Percentiles rank a stretch among this genome's conserved stretches.
phyloP scores from a whole-genome alignment of 2,113 vertebrate species.

The Vireo altiloquus region DNA sequence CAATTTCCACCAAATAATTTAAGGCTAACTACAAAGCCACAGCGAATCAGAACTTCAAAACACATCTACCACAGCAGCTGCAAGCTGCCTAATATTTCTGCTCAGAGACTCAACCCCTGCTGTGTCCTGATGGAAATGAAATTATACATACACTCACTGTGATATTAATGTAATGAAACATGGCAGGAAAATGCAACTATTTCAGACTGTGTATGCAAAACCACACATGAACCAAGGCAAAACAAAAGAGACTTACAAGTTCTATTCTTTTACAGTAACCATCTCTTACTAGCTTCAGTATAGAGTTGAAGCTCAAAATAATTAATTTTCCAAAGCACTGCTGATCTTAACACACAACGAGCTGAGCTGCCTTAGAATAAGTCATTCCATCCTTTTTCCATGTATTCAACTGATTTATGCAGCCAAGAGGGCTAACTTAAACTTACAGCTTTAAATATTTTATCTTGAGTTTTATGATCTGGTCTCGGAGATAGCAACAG shows the following conservation, averaged over 20 bases:
- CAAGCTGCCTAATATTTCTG: neutral
- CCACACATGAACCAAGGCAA: neutral
- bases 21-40: neutral
- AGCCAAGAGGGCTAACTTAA: neutral
- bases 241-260: neutral
- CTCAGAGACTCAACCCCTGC: neutral
- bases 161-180: constrained; percentile 31
- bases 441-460: neutral
- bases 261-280: neutral
- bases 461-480: neutral
- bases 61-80: neutral
- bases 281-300: neutral
- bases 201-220: neutral
- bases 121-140: constrained; percentile 5
- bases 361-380: neutral
- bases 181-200: neutral
- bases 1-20: neutral
- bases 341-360: neutral
- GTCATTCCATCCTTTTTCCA: neutral
- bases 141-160: neutral
- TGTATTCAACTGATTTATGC: neutral
- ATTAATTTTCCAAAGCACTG: neutral
- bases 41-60: constrained; percentile 2
- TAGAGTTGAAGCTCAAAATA: neutral
- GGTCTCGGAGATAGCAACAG: neutral